Base-by-base conservation (phyloP, 1,140 invertebrate species). In the Laupala kohalensis region DNA sequence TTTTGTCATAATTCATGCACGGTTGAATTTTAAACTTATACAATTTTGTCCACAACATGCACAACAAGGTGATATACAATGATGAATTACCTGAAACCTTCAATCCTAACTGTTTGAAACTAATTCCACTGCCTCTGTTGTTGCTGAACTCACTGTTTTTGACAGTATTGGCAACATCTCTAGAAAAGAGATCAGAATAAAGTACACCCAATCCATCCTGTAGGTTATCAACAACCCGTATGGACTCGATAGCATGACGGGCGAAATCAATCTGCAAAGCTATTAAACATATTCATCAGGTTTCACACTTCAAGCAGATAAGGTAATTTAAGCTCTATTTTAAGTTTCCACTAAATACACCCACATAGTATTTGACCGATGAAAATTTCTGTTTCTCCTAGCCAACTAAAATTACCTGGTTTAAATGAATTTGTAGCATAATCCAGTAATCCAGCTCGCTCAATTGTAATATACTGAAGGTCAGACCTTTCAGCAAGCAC, bases 201-300 rank as follows among this genome's bases (percentile, higher is more conserved):
- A 95, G 81, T 37, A 97, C 86, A 15, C 93, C 94, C 19, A 97
- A 79, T 0, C 95, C 95, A 79, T 96, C 93, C 77, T 94, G 90
- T 27, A 90, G 86, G 79, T 96, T 97, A 75, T 93, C 87, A 0
- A 86, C 81, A 3, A 97, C 83, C 75, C 87, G 86, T 5, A 97
- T 86, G 75, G 92, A 91, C 77, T 95, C 90, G 74, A 98, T 83
- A 26, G 92, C 90, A 78, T 99, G 96, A 70, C 92, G 88, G 69
- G 95, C 93, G 80, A 98, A 97, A 81, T 99, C 97, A 71, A 99
- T 92, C 83, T 97, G 95, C 3, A 99, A 80, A 0, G 96, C 97
- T 82, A 79, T 12, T 65, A 6, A 19, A 64, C 37, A 1, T 9
- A 13, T 53, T 53, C 9, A 53, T 19, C 37, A 53, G 37, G 37